Evolutionary conservation across 2,113 vertebrate genomes (phyloP).

Genomic region (Mystacornis crossleyi): DNA sequence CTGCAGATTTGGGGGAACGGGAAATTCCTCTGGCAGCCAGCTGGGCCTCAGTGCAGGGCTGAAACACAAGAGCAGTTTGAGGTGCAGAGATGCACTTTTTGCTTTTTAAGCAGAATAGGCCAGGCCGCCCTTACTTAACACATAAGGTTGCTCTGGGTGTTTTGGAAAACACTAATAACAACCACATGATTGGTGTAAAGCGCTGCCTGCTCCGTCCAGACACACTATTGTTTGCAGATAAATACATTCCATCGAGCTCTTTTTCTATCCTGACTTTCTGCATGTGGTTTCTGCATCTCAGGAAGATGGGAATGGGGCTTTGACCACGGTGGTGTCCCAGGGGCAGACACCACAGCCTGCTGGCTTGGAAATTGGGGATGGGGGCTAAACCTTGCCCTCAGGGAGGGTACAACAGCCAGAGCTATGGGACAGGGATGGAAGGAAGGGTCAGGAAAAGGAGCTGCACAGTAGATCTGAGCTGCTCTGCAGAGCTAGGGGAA

Average conservation of each 20-base stretch:
- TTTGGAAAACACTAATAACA: slow-evolving; percentile 56
- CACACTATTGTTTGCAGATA: slow-evolving; percentile 49
- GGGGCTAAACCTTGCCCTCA: neutral
- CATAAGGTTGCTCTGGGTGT: slow-evolving; percentile 42
- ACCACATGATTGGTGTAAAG: slow-evolving; percentile 49
- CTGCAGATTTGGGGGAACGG: neutral
- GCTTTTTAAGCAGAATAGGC: neutral
- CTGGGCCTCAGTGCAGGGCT: neutral
- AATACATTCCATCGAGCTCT: neutral
- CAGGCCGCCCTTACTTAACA: neutral
- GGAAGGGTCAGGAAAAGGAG: neutral
- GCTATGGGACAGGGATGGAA: neutral
- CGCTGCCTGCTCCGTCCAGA: slow-evolving; percentile 36
- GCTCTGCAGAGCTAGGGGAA: neutral
- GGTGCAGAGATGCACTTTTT: neutral
- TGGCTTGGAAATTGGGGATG: neutral
- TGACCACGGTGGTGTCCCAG: neutral
- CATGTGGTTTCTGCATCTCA: neutral
- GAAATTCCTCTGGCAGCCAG: slow-evolving; percentile 6
- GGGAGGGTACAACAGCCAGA: neutral
- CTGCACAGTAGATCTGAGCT: neutral
- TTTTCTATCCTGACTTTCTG: neutral
- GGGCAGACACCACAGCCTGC: neutral
- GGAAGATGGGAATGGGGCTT: neutral
- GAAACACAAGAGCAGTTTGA: neutral